phyloP scores from a whole-genome alignment of 2,888 invertebrate genomes.

The Beris morrisii region DNA sequence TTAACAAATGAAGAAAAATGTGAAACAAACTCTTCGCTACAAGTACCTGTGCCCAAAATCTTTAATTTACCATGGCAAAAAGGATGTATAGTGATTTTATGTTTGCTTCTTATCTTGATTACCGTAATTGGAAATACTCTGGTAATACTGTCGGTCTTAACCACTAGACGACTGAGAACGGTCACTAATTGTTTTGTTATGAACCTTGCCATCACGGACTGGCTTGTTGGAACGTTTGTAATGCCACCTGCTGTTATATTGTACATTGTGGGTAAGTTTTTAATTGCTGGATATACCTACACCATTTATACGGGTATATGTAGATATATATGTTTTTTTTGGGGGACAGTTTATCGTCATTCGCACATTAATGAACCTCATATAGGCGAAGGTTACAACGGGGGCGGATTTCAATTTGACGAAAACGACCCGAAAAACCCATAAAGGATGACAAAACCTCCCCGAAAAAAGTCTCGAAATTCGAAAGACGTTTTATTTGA shows the following conservation, averaged over 20 bases:
- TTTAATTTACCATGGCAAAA: slow-evolving; percentile 53
- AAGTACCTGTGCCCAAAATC: slow-evolving; percentile 6
- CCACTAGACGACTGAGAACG: slow-evolving; percentile 82
- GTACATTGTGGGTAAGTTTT: slow-evolving; percentile 74
- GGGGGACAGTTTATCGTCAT: too few relatives aligned
- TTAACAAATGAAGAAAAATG: not conserved
- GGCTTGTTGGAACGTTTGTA: slow-evolving; percentile 89
- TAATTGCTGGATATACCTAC: too few relatives aligned
- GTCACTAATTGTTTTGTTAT: slow-evolving; percentile 96
- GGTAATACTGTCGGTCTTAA: slow-evolving; percentile 86
- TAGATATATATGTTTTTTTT: too few relatives aligned
- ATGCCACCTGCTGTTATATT: slow-evolving; percentile 90
- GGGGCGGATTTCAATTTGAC: not conserved
- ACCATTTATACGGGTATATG: too few relatives aligned
- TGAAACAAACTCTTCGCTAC: slow-evolving; percentile 3
- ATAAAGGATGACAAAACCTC: too few relatives aligned
- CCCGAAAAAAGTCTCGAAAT: too few relatives aligned
- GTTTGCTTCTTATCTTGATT: slow-evolving; percentile 69
- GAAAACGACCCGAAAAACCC: not conserved
- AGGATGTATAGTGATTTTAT: slow-evolving; percentile 64
- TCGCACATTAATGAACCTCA: too few relatives aligned
- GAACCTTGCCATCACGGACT: slow-evolving; percentile 90
- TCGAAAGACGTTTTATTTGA: too few relatives aligned
- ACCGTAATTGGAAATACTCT: slow-evolving; percentile 85
- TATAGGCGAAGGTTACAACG: too few relatives aligned